These are phyloP conservation scores for Ditula angustiorana DNA, from an alignment of 2,888 invertebrate genomes.

Conservation along the genomic window DNA sequence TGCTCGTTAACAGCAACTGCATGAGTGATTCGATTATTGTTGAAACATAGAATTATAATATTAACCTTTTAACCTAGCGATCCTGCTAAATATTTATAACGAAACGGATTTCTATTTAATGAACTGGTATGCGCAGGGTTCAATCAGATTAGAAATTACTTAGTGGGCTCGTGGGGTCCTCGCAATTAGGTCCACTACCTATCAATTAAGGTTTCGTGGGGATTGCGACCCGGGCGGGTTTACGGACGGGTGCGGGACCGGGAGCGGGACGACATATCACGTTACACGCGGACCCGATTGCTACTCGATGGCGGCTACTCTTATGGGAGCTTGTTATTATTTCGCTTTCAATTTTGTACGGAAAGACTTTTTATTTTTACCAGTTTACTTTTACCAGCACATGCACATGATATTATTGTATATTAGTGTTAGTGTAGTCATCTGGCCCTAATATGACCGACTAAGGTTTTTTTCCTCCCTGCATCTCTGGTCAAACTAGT, in stretches of 20 bases:
- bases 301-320: neutral
- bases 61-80: too few species aligned
- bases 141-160: constrained; percentile 31
- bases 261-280: constrained; percentile 12
- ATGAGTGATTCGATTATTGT: too few species aligned
- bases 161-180: constrained; percentile 21
- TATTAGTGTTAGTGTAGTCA: too few species aligned
- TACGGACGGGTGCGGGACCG: constrained; percentile 13
- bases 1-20: too few species aligned
- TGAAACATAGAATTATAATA: too few species aligned
- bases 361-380: too few species aligned
- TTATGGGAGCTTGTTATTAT: neutral
- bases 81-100: neutral
- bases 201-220: constrained; percentile 31
- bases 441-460: too few species aligned
- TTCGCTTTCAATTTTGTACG: neutral
- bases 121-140: neutral
- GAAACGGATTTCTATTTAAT: constrained; percentile 3
- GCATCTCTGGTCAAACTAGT: too few species aligned
- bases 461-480: too few species aligned
- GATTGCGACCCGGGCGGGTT: constrained; percentile 17
- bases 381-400: too few species aligned
- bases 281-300: constrained; percentile 10
- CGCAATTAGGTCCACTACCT: constrained; percentile 35
- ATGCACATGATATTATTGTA: too few species aligned